A percentile compares a stretch with the other conserved stretches of the same genome.
phyloP scores from a whole-genome alignment of 2,888 invertebrate species.

The Tachina grossa region DNA sequence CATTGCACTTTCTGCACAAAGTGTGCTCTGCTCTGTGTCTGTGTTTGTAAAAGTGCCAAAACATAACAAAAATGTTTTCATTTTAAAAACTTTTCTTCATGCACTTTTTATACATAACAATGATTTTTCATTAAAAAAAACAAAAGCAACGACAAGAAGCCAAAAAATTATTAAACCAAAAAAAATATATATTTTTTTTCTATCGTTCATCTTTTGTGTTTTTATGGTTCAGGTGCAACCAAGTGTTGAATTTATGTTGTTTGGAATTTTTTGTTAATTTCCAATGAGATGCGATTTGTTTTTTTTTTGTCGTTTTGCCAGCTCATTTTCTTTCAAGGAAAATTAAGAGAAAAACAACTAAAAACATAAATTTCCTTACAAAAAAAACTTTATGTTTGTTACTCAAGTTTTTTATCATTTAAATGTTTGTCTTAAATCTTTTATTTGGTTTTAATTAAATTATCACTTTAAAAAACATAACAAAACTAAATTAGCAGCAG shows the following conservation, averaged over 20 bases:
- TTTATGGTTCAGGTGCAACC: constrained; percentile 65
- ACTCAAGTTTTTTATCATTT: constrained; percentile 34
- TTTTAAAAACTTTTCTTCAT: constrained; percentile 34
- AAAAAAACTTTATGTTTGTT: constrained; percentile 6
- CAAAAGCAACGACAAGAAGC: constrained; percentile 43
- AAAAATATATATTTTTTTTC: constrained; percentile 9
- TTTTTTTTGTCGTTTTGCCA: constrained; percentile 2
- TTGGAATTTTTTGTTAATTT: constrained; percentile 13
- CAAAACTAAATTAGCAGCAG: background rate
- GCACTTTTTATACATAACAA: constrained; percentile 23
- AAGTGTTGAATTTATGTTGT: constrained; percentile 61
- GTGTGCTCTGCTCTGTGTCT: background rate
- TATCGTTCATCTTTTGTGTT: constrained; percentile 45
- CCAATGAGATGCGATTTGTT: constrained; percentile 51
- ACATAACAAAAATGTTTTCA: constrained; percentile 45
- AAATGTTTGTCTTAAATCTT: constrained; percentile 37
- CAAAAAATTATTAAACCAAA: constrained; percentile 34
- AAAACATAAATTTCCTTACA: constrained; percentile 23
- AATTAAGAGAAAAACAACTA: constrained; percentile 28
- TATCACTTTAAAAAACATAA: constrained; percentile 35
- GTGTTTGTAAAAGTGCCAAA: constrained; percentile 35
- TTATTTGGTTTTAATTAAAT: constrained; percentile 60
- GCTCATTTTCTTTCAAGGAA: constrained; percentile 34
- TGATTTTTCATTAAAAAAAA: constrained; percentile 10
- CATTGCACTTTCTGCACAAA: constrained; percentile 9